Conservation (phyloP, 1,140 invertebrate genomes). For the Bombus picipes region DNA sequence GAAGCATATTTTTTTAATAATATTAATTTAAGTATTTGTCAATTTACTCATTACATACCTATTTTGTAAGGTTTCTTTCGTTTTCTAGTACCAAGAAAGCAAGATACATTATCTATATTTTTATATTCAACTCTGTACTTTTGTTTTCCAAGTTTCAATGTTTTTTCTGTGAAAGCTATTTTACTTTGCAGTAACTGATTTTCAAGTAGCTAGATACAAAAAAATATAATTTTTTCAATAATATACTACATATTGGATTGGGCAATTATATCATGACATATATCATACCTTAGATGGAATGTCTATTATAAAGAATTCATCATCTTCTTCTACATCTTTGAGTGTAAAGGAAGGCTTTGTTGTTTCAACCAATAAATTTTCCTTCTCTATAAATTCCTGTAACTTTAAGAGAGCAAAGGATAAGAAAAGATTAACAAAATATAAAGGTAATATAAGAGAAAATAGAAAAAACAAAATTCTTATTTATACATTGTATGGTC, state of each 20-base stretch:
- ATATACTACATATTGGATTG: not conserved
- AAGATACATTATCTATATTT: not conserved
- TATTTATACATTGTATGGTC: slow-evolving; percentile 33
- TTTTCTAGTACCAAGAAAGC: not conserved
- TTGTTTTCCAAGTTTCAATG: slow-evolving; percentile 20
- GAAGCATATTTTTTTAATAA: not conserved
- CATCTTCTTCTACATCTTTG: slow-evolving; percentile 19
- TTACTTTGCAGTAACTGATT: not conserved
- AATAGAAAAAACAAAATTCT: not conserved
- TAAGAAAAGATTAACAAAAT: not conserved
- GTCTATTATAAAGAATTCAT: slow-evolving; percentile 23
- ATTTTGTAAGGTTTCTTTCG: not conserved
- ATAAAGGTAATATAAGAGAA: not conserved
- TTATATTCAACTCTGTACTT: slow-evolving; percentile 18
- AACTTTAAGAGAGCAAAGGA: not conserved
- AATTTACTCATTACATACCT: not conserved
- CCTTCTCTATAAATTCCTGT: slow-evolving; percentile 17
- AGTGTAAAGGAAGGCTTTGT: slow-evolving; percentile 3
- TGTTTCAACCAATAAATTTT: not conserved
- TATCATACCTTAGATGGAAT: slow-evolving; percentile 28
- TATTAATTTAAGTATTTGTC: not conserved
- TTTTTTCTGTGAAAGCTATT: slow-evolving; percentile 16
- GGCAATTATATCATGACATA: not conserved
- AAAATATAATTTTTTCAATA: not conserved
- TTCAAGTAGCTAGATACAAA: not conserved